A percentile compares a stretch with the other conserved stretches of the same genome.
Conservation (phyloP, 2,797 vertebrate genomes). For the Coilia nasus region DNA sequence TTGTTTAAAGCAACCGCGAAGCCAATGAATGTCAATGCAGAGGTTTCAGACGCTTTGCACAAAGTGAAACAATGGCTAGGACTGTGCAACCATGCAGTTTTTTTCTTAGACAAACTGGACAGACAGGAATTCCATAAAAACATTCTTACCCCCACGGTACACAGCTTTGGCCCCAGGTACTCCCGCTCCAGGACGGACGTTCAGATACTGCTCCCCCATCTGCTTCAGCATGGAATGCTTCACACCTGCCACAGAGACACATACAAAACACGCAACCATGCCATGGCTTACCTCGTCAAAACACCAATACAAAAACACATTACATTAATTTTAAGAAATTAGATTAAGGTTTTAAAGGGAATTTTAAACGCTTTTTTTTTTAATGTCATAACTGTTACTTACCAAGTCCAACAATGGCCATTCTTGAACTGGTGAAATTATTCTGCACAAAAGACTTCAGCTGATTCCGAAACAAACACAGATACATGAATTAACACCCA, state of each 20-base stretch:
- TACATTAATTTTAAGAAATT: no score
- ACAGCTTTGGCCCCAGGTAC: slow-evolving; percentile 71
- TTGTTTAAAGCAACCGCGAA: no score
- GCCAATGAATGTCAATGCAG: no score
- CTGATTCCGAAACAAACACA: slow-evolving; percentile 63
- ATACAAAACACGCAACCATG: not conserved
- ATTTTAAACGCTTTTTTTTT: no score
- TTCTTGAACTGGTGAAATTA: slow-evolving; percentile 86
- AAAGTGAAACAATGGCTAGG: no score
- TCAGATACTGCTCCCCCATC: slow-evolving; percentile 84
- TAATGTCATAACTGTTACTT: slow-evolving; percentile 55
- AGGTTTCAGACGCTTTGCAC: no score
- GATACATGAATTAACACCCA: not conserved
- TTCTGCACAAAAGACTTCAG: slow-evolving; percentile 86
- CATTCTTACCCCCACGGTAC: slow-evolving; percentile 83
- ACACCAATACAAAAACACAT: no score
- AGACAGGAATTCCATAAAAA: not conserved
- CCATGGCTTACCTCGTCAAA: no score
- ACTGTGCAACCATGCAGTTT: not conserved
- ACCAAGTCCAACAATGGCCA: slow-evolving; percentile 93
- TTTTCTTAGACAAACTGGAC: not conserved
- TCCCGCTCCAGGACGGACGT: slow-evolving; percentile 77
- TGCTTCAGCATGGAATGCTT: slow-evolving; percentile 84
- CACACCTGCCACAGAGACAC: slow-evolving; percentile 74
- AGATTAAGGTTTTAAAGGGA: no score